Percentiles rank a stretch among this genome's conserved stretches.
Evolutionary conservation across 2,888 invertebrate species (phyloP).

Genomic region (Ceriagrion tenellum): DNA sequence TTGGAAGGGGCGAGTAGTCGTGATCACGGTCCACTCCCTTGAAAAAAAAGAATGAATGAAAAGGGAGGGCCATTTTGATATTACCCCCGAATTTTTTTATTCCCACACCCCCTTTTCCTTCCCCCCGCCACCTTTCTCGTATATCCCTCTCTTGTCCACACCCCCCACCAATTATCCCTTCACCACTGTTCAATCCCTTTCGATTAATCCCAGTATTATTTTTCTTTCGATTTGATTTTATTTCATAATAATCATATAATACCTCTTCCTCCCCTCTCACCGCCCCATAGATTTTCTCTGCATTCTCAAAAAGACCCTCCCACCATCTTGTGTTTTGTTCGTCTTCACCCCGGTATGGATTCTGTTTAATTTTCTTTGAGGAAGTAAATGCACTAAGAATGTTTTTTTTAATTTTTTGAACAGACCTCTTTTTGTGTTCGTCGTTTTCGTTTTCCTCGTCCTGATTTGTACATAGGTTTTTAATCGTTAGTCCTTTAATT

Average conservation of each 20-base stretch:
- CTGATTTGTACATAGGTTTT: constrained; percentile 50
- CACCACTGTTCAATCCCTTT: neutral
- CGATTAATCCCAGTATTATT: neutral
- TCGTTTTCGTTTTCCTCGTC: neutral
- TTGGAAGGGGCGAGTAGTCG: constrained; percentile 65
- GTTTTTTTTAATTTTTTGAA: no score
- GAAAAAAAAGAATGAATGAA: constrained; percentile 28
- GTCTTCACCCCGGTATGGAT: neutral
- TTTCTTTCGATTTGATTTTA: neutral
- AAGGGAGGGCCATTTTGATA: constrained; percentile 67
- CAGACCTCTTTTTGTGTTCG: neutral
- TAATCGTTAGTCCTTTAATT: neutral
- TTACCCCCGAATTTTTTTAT: constrained; percentile 41
- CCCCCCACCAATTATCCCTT: no score
- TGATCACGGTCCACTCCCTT: neutral
- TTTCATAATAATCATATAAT: neutral
- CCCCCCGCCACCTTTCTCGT: neutral
- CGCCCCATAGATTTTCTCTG: neutral
- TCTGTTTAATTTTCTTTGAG: neutral
- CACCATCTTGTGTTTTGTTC: no score
- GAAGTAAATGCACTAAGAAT: constrained; percentile 51
- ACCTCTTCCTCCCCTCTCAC: neutral
- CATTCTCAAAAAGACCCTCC: neutral
- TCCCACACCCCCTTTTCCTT: neutral
- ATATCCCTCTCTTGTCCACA: neutral